These are phyloP conservation scores for Onychomys torridus DNA, from an alignment of 2,797 vertebrate species.

Conservation along the genomic window DNA sequence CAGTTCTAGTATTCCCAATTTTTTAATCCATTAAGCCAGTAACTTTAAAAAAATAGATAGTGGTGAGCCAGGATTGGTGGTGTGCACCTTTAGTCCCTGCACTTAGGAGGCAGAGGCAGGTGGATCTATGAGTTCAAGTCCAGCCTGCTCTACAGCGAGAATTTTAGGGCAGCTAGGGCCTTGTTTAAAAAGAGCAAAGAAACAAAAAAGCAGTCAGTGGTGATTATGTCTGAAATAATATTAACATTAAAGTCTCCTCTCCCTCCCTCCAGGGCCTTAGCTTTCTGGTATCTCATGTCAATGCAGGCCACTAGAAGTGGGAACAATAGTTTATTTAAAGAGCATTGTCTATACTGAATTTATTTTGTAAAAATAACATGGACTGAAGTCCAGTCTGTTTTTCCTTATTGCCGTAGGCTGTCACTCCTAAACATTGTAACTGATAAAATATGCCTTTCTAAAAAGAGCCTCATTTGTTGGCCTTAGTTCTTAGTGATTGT, in stretches of 20 bases:
- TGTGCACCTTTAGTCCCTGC: too few species aligned
- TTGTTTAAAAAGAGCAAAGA: not conserved
- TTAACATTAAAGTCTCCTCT: not conserved
- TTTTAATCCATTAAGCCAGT: not conserved
- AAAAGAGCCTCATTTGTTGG: not conserved
- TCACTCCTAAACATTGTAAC: not conserved
- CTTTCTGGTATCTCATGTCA: not conserved
- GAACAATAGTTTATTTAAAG: not conserved
- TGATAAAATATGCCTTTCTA: not conserved
- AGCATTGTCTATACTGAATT: not conserved
- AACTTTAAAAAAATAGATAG: not conserved
- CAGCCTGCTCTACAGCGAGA: not conserved
- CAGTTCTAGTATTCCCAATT: not conserved
- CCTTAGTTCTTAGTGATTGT: not conserved
- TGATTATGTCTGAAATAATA: constrained; percentile 7
- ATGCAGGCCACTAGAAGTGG: not conserved
- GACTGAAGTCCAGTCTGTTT: not conserved
- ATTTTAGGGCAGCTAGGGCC: not conserved
- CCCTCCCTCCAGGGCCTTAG: not conserved
- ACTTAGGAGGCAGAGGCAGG: not conserved
- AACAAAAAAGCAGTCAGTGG: not conserved
- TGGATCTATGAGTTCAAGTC: not conserved
- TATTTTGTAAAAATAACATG: not conserved
- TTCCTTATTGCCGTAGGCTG: not conserved
- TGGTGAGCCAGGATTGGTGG: not conserved